These are phyloP conservation scores for Phengaris alcon DNA, from an alignment of 2,888 invertebrate species.

Conservation along the genomic window DNA sequence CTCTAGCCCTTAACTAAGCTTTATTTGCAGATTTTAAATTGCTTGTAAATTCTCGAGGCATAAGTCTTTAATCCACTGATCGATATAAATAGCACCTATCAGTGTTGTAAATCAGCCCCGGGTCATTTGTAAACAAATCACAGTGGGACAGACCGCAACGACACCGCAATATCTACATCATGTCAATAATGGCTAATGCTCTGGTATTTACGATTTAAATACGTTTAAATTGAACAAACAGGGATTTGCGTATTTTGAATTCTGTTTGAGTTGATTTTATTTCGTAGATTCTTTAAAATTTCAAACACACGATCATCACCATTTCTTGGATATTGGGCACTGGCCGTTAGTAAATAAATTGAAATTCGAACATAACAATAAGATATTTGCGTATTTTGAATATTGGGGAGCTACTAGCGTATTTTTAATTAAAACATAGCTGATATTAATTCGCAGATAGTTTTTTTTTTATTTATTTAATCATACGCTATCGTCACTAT, in stretches of 20 bases:
- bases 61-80: constrained; percentile 20
- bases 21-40: constrained; percentile 7
- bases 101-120: constrained; percentile 16
- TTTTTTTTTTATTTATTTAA: too few species aligned
- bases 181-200: constrained; percentile 32
- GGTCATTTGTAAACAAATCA: constrained; percentile 36
- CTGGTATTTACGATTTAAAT: constrained; percentile 26
- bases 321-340: neutral
- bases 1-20: constrained; percentile 1
- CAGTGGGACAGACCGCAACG: constrained; percentile 39
- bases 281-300: neutral
- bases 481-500: too few species aligned
- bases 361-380: constrained; percentile 11
- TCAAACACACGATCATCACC: too few species aligned
- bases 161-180: constrained; percentile 38
- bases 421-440: too few species aligned
- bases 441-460: too few species aligned
- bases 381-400: neutral
- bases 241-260: neutral
- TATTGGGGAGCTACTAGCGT: too few species aligned
- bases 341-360: neutral
- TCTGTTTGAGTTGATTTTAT: neutral
- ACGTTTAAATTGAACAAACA: constrained; percentile 2
- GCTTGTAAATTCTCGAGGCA: constrained; percentile 18
- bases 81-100: constrained; percentile 30